Percentiles rank a stretch among this genome's conserved stretches.
These are phyloP conservation scores for Balearica regulorum DNA, from an alignment of 2,797 vertebrate species.

Conservation along the genomic window DNA sequence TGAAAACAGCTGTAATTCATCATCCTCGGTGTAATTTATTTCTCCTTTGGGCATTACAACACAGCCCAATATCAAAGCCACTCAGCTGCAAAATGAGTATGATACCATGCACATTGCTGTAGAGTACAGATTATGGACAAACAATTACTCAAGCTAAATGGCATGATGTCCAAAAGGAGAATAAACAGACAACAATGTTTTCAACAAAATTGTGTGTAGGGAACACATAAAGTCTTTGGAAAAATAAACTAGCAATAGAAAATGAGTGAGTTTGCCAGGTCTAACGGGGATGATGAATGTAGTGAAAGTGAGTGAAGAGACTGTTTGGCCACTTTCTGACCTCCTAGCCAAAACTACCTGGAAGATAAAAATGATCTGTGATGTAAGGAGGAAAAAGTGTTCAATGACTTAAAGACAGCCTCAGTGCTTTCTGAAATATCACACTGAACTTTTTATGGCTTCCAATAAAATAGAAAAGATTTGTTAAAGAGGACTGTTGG, in stretches of 20 bases:
- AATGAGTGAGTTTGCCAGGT: not conserved
- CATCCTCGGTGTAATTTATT: not conserved
- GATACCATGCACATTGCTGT: not conserved
- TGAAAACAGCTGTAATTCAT: constrained; percentile 33
- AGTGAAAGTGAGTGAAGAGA: not conserved
- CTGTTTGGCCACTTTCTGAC: not conserved
- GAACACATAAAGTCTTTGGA: not conserved
- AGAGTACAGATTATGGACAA: not conserved
- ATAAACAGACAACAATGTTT: not conserved
- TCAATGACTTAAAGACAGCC: not conserved
- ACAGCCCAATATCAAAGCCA: not conserved
- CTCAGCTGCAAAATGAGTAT: not conserved
- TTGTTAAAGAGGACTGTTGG: not conserved
- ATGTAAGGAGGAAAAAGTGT: not conserved
- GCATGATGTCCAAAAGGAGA: not conserved
- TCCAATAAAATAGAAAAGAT: not conserved
- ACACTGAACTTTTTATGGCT: not conserved
- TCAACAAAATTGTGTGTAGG: not conserved
- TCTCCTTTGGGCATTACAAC: not conserved
- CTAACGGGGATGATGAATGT: not conserved
- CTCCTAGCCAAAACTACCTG: not conserved
- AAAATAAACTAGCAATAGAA: not conserved
- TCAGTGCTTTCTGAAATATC: not conserved
- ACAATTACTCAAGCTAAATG: not conserved
- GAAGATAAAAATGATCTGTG: not conserved